These are phyloP conservation scores for Myotis brandtii DNA, from an alignment of 2,113 vertebrate genomes.

Conservation along the genomic window DNA sequence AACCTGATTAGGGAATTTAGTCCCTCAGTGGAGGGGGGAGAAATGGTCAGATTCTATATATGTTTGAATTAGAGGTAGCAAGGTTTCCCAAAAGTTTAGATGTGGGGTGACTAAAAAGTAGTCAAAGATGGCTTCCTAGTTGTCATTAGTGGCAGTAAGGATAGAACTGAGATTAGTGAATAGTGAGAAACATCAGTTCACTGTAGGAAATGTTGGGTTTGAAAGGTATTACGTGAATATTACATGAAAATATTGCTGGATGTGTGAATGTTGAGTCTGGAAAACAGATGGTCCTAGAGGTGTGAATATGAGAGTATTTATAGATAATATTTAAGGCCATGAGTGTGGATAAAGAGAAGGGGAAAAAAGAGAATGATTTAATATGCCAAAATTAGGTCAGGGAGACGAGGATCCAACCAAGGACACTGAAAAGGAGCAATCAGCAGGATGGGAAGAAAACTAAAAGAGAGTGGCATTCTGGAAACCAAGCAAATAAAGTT, in stretches of 20 bases:
- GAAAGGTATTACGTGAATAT: not conserved
- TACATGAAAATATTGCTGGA: not conserved
- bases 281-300: not conserved
- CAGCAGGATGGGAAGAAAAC: not conserved
- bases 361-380: not conserved
- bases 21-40: not conserved
- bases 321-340: not conserved
- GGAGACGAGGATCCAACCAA: slow-evolving; percentile 4
- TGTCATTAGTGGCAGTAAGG: not conserved
- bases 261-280: not conserved
- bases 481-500: not conserved
- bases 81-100: not conserved
- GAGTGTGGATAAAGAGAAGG: not conserved
- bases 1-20: not conserved
- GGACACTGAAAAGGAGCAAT: not conserved
- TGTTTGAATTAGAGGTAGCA: not conserved
- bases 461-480: not conserved
- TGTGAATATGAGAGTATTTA: not conserved
- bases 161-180: not conserved
- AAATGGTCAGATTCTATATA: not conserved
- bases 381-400: not conserved
- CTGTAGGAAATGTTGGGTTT: not conserved
- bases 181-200: not conserved
- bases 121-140: not conserved
- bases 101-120: not conserved